Base-by-base conservation (phyloP, 2,888 invertebrate genomes). In the Ceratothoa steindachneri region DNA sequence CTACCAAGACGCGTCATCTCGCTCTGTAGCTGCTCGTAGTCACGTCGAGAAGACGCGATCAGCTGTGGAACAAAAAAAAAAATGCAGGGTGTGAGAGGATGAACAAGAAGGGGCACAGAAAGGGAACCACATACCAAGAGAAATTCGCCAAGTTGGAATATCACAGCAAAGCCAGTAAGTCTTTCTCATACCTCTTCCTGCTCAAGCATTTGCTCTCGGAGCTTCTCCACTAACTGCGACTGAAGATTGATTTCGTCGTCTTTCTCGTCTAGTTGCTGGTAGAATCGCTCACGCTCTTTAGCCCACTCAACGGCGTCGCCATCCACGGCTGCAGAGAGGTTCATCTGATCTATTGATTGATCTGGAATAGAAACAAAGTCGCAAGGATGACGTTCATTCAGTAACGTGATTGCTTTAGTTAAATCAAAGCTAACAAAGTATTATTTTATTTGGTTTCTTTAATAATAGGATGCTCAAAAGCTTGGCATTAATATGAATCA, bases 161-260 rank as follows among this genome's bases (percentile, higher is more conserved):
- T n/a, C n/a, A n/a, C n/a, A 15, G 15, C 41, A 41, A 41, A 41
- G 41, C 41, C 41, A 5, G 41, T 9, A 5, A 41, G 41, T 41
- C 15, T 41, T 41, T 15, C 41, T n/a, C n/a, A 24, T 52, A 77
- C 77, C 83, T 95, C 95, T 84, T 99, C 98, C 84, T 98, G 97
- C 83, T 98, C 97, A 85, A 95, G 87, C 88, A 98, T 93, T 86
- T 99, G 99, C 81, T 98, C 97, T 85, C 97, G 97, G 81, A 98
- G 88, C 84, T 97, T 96, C 86, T 98, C 98, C 28, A 97, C 93
- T 83, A 93, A 90, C 85, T 98, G 97, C 77, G 95, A 94, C 84
- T 97, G 96, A 83, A 96, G 95, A 86, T 97, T 98, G 83, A 99
- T 98, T 86, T 99, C 99, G 84, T 99, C 99, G 84, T 99, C 99